Percentiles rank a stretch among this genome's conserved stretches.
Evolutionary conservation across 2,888 invertebrate species (phyloP).

Genomic region (Mythimna ferrago): DNA sequence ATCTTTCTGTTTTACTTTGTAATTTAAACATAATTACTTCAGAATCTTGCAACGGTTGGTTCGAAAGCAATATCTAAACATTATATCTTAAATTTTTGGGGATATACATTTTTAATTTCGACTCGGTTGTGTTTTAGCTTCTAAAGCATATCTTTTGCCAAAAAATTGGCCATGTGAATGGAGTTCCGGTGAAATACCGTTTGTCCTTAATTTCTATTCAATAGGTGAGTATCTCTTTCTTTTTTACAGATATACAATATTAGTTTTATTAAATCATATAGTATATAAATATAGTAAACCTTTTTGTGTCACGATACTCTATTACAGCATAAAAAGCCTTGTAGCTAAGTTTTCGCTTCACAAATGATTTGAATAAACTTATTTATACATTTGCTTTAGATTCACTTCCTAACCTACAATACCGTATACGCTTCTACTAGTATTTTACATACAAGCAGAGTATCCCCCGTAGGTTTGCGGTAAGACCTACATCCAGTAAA

Average conservation of each 20-base stretch:
- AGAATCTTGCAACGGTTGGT: slow-evolving; percentile 68
- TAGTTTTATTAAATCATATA: too few relatives aligned
- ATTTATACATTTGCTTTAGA: too few relatives aligned
- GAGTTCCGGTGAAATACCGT: slow-evolving; percentile 76
- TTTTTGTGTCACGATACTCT: too few relatives aligned
- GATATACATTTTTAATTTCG: slow-evolving; percentile 38
- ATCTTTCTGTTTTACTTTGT: slow-evolving; percentile 73
- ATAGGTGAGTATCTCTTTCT: slow-evolving; percentile 71
- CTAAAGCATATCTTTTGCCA: slow-evolving; percentile 46
- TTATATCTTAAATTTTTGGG: slow-evolving; percentile 37
- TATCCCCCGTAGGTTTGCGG: slow-evolving; percentile 44
- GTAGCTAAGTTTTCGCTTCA: too few relatives aligned
- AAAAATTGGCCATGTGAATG: slow-evolving; percentile 77
- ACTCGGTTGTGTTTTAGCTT: slow-evolving; percentile 64
- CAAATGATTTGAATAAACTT: too few relatives aligned
- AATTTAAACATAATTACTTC: slow-evolving; percentile 73
- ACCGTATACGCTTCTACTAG: not conserved
- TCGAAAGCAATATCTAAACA: slow-evolving; percentile 55
- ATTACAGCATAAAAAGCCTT: too few relatives aligned
- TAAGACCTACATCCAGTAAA: slow-evolving; percentile 36
- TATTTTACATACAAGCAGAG: slow-evolving; percentile 27
- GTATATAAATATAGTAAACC: too few relatives aligned
- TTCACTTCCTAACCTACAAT: too few relatives aligned
- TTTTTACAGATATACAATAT: too few relatives aligned
- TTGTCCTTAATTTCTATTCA: slow-evolving; percentile 77